These are phyloP conservation scores for Oxyteleia sp. DNA, from an alignment of 2,888 invertebrate species.

Conservation along the genomic window DNA sequence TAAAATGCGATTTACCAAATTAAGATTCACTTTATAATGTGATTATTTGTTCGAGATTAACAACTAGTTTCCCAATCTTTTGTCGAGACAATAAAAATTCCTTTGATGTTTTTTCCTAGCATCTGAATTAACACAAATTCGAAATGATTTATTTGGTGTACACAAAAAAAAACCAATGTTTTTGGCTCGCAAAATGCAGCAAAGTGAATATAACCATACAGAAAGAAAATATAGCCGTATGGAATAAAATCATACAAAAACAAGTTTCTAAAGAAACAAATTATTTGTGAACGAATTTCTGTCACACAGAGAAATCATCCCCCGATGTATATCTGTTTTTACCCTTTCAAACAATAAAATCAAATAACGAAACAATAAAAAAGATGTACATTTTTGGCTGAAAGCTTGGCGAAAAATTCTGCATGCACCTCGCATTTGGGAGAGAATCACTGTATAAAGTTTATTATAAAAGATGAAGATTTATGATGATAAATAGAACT, in stretches of 20 bases:
- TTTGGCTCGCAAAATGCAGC: background rate
- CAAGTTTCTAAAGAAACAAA: slow-evolving; percentile 28
- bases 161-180: slow-evolving; percentile 7
- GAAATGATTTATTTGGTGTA: slow-evolving; percentile 20
- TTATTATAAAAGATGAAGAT: background rate
- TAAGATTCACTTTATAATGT: too few relatives aligned
- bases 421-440: background rate
- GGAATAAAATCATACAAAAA: slow-evolving; percentile 17
- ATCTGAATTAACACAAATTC: too few relatives aligned
- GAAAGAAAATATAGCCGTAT: background rate
- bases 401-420: slow-evolving; percentile 12
- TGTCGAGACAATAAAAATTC: too few relatives aligned
- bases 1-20: too few relatives aligned
- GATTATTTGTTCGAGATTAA: too few relatives aligned
- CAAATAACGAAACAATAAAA: slow-evolving; percentile 16
- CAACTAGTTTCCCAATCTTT: too few relatives aligned
- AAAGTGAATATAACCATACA: slow-evolving; percentile 4
- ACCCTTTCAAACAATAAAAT: slow-evolving; percentile 17
- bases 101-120: too few relatives aligned
- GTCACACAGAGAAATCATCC: slow-evolving; percentile 14
- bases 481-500: background rate
- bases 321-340: background rate
- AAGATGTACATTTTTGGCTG: slow-evolving; percentile 8
- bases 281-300: slow-evolving; percentile 20
- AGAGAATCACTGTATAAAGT: slow-evolving; percentile 11